Conservation (phyloP, 2,888 invertebrate species). For the Apamea monoglypha region DNA sequence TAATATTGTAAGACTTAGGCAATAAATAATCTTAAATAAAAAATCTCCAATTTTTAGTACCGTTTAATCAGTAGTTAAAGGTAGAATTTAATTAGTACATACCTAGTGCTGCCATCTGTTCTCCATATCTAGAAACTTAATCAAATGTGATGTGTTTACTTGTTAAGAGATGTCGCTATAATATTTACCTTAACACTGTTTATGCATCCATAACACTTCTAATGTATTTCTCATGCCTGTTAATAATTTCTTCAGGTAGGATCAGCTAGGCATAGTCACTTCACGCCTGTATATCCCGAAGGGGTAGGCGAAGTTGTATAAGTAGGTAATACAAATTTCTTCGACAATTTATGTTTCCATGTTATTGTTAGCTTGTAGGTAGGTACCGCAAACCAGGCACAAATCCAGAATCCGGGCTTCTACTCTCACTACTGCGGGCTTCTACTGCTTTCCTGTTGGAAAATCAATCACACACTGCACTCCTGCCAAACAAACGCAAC, state of each 20-base stretch:
- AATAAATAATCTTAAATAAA: background rate
- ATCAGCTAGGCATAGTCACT: background rate
- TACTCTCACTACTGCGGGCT: background rate
- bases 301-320: background rate
- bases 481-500: background rate
- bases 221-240: background rate
- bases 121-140: background rate
- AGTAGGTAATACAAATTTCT: too few species aligned
- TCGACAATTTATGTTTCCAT: background rate
- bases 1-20: background rate
- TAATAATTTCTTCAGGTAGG: background rate
- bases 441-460: background rate
- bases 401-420: background rate
- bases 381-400: too few species aligned
- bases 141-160: background rate
- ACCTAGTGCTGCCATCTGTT: constrained; percentile 21
- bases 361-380: background rate
- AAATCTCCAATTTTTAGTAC: background rate
- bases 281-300: background rate
- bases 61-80: background rate
- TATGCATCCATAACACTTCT: background rate
- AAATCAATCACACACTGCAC: background rate
- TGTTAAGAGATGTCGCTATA: constrained; percentile 34
- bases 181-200: background rate
- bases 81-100: background rate